Conservation (phyloP, 2,797 vertebrate species). For the Galago senegalensis region DNA sequence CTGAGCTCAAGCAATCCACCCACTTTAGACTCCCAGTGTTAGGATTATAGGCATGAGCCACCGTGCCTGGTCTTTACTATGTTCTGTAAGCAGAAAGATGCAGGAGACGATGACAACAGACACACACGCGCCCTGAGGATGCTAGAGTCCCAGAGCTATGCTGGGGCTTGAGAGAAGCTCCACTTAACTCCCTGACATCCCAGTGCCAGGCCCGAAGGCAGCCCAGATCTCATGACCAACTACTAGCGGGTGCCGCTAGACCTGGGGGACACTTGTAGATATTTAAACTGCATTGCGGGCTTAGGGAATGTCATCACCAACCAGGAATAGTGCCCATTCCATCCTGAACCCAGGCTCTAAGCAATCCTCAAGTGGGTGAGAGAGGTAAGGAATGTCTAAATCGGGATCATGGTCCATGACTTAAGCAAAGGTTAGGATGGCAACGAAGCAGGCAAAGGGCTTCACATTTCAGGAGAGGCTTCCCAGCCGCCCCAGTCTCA, state of each 20-base stretch:
- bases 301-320: conserved; percentile 55
- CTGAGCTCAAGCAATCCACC: too few relatives aligned
- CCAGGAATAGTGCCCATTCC: conserved; percentile 63
- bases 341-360: not conserved
- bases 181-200: not conserved
- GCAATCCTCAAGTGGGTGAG: conserved; percentile 41
- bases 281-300: not conserved
- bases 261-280: not conserved
- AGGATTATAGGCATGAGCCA: too few relatives aligned
- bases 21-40: too few relatives aligned
- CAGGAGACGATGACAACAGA: not conserved
- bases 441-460: not conserved
- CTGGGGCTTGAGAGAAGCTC: not conserved
- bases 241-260: not conserved
- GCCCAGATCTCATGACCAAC: conserved; percentile 40
- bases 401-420: not conserved
- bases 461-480: not conserved
- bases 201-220: not conserved
- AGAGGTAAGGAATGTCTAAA: not conserved
- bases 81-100: not conserved
- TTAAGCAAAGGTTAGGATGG: conserved; percentile 22
- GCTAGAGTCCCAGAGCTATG: not conserved
- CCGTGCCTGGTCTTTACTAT: not conserved
- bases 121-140: rapidly evolving
- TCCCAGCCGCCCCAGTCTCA: rapidly evolving